Evolutionary conservation across 1,140 invertebrate genomes (phyloP).

Genomic region (Rhopalosiphum maidis): DNA sequence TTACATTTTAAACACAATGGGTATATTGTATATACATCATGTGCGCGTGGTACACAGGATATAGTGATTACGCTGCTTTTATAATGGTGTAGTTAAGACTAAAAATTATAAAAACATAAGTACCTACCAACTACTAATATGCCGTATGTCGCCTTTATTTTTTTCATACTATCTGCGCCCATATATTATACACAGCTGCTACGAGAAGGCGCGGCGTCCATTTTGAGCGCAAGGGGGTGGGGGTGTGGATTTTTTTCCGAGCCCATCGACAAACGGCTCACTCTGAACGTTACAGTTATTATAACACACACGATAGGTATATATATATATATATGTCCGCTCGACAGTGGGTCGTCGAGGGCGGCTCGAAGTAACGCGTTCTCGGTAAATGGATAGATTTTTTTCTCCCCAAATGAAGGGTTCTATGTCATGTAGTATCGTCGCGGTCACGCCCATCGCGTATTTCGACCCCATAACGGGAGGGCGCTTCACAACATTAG

Average conservation of each 20-base stretch:
- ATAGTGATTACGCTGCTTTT: too few relatives aligned
- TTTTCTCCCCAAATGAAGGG: neutral
- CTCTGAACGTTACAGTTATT: neutral
- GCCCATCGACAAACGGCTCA: neutral
- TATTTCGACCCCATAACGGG: neutral
- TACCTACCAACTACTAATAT: neutral
- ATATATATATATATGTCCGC: neutral
- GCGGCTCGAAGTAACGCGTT: neutral
- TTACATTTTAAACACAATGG: too few relatives aligned
- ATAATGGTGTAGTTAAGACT: too few relatives aligned
- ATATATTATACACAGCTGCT: neutral
- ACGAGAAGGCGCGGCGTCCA: neutral
- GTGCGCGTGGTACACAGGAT: too few relatives aligned
- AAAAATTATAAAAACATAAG: too few relatives aligned
- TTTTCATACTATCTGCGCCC: neutral
- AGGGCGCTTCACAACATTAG: neutral
- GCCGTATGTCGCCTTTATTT: neutral
- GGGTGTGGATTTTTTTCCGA: neutral
- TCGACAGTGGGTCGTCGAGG: neutral
- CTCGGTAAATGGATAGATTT: neutral
- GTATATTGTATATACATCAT: too few relatives aligned
- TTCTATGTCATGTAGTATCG: neutral
- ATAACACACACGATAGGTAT: neutral
- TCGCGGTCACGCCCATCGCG: neutral
- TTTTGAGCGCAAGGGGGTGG: neutral